Evolutionary conservation across 64 coral and sea anemone species (phyloP), one percentile per base, ranked within the genome.

Genomic region (Porites lutea): DNA sequence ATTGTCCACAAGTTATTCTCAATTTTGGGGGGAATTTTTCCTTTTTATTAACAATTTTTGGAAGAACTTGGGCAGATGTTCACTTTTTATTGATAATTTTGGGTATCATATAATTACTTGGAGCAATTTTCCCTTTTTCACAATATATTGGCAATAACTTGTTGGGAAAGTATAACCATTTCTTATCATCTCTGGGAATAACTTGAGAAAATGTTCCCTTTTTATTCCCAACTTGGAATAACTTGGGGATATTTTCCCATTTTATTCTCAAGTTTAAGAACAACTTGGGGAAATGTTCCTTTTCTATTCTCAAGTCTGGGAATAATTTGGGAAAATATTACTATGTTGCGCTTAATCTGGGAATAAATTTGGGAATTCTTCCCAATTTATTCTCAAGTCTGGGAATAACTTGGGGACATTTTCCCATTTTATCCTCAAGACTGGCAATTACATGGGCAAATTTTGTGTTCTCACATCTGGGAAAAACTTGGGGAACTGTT

Each of bases 11-110:
- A 79, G 74, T 77, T 27, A 52, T 79, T 79, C 47, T 51, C 10
- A 79, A 79, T 79, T 52, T 52, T 79, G 19, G 76, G 79, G 79
- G 58, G 20, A 63, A 23, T 82, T n/a, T 82, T 82, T 37, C 79
- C 79, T 9, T 82, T 63, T 82, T 64, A 63, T 82, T 82, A 3
- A 62, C 79, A 82, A 82, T 44, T 37, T 82, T 82, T 62, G 55
- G 79, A 82, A 62, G 13, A 82, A 65, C 57, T 82, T 63, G 55
- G 15, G 57, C 5, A 82, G 63, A 82, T 82, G 54, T 82, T 82
- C 54, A 8, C 79, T 20, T 46, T n/a, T 82, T 47, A 82, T 62
- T 82, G 2, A 82, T 21, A 82, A 61, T 44, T 62, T 82, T 82
- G 57, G 79, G 79, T 53, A 81, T 81, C 46, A 37, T 37, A 37